Conservation (phyloP, 2,797 vertebrate genomes). For the Coilia nasus region DNA sequence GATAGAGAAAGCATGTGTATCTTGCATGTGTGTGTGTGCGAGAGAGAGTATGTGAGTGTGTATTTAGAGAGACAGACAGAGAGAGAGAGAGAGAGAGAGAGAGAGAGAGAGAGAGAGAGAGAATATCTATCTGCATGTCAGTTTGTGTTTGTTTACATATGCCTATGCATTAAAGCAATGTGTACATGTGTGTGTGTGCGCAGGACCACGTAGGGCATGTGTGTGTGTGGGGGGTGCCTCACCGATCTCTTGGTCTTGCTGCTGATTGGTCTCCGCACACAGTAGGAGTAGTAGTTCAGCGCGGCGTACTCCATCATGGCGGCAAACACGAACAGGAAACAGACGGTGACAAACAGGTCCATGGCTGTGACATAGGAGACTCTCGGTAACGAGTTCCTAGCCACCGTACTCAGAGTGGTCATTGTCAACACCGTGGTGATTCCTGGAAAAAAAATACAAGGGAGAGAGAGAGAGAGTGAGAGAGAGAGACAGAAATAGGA, state of each 20-base stretch:
- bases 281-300: constrained; percentile 91
- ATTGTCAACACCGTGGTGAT: constrained; percentile 97
- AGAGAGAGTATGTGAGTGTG: not conserved
- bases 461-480: not conserved
- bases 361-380: constrained; percentile 96
- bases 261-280: constrained; percentile 76
- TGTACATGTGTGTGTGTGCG: not conserved
- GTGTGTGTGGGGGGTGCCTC: constrained; percentile 52
- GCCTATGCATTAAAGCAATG: not conserved
- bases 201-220: not conserved
- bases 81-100: not conserved
- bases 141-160: no score
- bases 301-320: constrained; percentile 97
- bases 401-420: constrained; percentile 95
- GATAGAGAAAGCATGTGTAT: not conserved
- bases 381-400: constrained; percentile 89
- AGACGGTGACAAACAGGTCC: constrained; percentile 97
- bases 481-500: not conserved
- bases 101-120: not conserved
- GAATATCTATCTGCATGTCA: no score
- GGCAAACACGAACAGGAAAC: constrained; percentile 97
- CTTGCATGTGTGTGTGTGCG: no score
- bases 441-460: constrained; percentile 69
- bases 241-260: constrained; percentile 85
- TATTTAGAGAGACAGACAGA: not conserved